These are phyloP conservation scores for Urocynchramus pylzowi DNA, from an alignment of 2,113 vertebrate species.

Conservation along the genomic window DNA sequence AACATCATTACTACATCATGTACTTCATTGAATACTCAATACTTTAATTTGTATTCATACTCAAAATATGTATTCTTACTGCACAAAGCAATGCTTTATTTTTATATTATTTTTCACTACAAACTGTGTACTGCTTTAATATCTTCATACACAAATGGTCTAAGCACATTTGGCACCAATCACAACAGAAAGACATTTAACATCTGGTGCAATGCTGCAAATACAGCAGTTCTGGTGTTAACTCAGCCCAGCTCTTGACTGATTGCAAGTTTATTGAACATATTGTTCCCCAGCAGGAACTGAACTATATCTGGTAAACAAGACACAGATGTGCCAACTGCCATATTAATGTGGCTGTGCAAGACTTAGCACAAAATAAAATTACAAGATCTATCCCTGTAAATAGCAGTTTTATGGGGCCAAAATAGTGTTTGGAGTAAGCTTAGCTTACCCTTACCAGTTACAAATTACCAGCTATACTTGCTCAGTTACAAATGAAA, in stretches of 20 bases:
- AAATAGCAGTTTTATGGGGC: background rate
- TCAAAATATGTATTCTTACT: background rate
- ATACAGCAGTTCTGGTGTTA: slow-evolving; percentile 5
- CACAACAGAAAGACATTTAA: background rate
- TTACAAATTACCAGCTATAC: background rate
- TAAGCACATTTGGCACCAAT: background rate
- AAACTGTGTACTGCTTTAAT: background rate
- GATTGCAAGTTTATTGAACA: slow-evolving; percentile 32
- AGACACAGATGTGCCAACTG: slow-evolving; percentile 18
- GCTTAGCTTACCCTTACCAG: background rate
- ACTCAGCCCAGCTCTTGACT: slow-evolving; percentile 3
- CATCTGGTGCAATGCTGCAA: background rate
- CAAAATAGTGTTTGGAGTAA: background rate
- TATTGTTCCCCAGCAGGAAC: slow-evolving; percentile 10
- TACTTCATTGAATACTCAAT: background rate
- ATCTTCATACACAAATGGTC: background rate
- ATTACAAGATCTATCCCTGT: background rate
- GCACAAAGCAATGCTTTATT: background rate
- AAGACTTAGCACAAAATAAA: slow-evolving; percentile 25
- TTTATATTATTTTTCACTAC: background rate
- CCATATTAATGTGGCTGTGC: background rate
- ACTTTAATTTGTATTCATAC: background rate
- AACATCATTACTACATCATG: background rate
- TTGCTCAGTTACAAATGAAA: background rate
- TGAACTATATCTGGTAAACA: slow-evolving; percentile 39